A percentile compares a stretch with the other conserved stretches of the same genome.
phyloP scores from a whole-genome alignment of 2,888 invertebrate genomes.

The Drosophila anomalipes region DNA sequence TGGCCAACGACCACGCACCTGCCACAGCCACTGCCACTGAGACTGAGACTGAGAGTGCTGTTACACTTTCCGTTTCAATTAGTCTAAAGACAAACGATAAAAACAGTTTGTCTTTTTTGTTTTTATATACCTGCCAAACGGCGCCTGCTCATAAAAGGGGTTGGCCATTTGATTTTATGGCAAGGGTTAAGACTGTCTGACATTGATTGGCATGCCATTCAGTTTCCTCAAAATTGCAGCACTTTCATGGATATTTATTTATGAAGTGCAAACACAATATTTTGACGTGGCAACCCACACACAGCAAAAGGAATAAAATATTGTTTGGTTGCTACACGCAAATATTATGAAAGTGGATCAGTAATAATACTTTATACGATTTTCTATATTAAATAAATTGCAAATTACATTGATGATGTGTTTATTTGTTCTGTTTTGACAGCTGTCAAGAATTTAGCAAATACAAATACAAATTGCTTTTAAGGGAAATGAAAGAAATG shows the following conservation, averaged over 20 bases:
- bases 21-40: conserved; percentile 6
- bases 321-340: background rate
- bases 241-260: conserved; percentile 28
- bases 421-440: background rate
- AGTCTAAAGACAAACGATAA: conserved; percentile 34
- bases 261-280: conserved; percentile 23
- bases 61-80: conserved; percentile 52
- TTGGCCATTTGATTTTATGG: conserved; percentile 56
- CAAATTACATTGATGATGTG: background rate
- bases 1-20: conserved; percentile 31
- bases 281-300: background rate
- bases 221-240: conserved; percentile 28
- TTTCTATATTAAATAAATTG: background rate
- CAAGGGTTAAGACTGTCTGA: conserved; percentile 39
- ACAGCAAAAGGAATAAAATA: background rate
- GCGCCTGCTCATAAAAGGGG: conserved; percentile 54
- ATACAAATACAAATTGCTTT: background rate
- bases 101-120: conserved; percentile 2
- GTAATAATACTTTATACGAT: background rate
- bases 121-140: conserved; percentile 47
- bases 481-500: background rate
- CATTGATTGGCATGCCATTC: conserved; percentile 45
- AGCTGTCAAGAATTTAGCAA: background rate
- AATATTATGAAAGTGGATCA: background rate
- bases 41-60: background rate